These are phyloP conservation scores for Drosophila repletoides DNA, from an alignment of 1,140 invertebrate species.

Conservation along the genomic window DNA sequence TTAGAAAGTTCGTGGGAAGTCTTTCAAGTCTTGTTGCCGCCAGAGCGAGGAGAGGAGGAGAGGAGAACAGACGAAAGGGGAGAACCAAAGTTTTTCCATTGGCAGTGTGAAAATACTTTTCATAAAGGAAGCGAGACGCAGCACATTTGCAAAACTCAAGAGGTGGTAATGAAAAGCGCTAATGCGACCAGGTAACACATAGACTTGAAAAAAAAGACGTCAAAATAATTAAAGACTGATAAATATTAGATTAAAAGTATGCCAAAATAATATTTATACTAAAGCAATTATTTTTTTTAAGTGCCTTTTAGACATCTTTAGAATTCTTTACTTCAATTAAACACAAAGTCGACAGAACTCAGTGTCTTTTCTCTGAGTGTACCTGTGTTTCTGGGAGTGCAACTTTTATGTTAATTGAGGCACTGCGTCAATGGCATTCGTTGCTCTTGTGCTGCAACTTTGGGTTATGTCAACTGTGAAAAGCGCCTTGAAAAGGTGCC, in stretches of 20 bases:
- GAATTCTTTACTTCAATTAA: no score
- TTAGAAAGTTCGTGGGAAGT: constrained; percentile 81
- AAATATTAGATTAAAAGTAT: no score
- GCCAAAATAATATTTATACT: no score
- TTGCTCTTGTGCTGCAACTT: constrained; percentile 38
- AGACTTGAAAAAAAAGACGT: no score
- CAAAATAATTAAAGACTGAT: no score
- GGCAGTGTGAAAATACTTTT: constrained; percentile 58
- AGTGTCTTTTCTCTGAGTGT: no score
- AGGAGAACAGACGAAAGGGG: neutral
- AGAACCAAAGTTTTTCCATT: constrained; percentile 51
- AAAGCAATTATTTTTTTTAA: no score
- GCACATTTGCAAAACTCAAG: constrained; percentile 44
- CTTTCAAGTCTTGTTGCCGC: constrained; percentile 46
- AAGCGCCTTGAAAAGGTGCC: constrained; percentile 53
- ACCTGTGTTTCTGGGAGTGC: constrained; percentile 2
- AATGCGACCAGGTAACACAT: constrained; percentile 40
- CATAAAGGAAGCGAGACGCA: constrained; percentile 60
- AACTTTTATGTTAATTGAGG: constrained; percentile 76
- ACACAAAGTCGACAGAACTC: no score
- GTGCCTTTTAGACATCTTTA: no score
- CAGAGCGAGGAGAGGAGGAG: neutral
- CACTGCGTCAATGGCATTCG: constrained; percentile 69
- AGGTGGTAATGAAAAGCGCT: constrained; percentile 77
- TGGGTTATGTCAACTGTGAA: constrained; percentile 69